phyloP scores from a whole-genome alignment of 64 coral and sea anemone species.

The Stylophora pistillata region DNA sequence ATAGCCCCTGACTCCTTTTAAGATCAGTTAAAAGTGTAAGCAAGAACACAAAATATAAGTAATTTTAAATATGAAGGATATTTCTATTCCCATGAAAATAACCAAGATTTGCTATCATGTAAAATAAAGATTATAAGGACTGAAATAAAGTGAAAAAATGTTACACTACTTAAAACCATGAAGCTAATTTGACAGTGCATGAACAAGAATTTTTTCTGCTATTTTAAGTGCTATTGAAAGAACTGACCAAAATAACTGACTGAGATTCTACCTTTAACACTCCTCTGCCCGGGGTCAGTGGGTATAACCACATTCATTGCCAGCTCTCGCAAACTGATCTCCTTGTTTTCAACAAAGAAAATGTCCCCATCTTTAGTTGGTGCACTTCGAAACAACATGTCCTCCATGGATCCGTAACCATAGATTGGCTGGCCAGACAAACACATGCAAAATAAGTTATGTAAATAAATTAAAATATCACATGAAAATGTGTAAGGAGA shows the following conservation, averaged over 20 bases:
- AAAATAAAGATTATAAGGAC: too few species aligned
- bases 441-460: too few species aligned
- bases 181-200: too few species aligned
- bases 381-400: slow-evolving; percentile 73
- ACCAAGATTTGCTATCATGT: background rate
- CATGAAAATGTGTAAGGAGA: too few species aligned
- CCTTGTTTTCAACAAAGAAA: slow-evolving; percentile 92
- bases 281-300: slow-evolving; percentile 80
- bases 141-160: too few species aligned
- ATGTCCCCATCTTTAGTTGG: slow-evolving; percentile 77
- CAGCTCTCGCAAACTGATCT: slow-evolving; percentile 76
- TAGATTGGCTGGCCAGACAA: slow-evolving; percentile 64
- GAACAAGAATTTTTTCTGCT: too few species aligned
- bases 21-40: background rate
- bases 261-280: slow-evolving; percentile 64
- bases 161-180: too few species aligned
- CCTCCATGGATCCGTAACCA: slow-evolving; percentile 83
- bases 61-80: background rate
- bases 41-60: background rate
- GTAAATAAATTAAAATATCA: background rate
- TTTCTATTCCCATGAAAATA: background rate
- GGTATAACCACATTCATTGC: slow-evolving; percentile 78
- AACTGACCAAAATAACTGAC: background rate
- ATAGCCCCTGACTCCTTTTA: background rate
- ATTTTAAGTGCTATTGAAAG: too few species aligned